Evolutionary conservation across 2,113 vertebrate genomes (phyloP), one percentile per base, ranked within the genome.

Genomic region (Felis chaus): DNA sequence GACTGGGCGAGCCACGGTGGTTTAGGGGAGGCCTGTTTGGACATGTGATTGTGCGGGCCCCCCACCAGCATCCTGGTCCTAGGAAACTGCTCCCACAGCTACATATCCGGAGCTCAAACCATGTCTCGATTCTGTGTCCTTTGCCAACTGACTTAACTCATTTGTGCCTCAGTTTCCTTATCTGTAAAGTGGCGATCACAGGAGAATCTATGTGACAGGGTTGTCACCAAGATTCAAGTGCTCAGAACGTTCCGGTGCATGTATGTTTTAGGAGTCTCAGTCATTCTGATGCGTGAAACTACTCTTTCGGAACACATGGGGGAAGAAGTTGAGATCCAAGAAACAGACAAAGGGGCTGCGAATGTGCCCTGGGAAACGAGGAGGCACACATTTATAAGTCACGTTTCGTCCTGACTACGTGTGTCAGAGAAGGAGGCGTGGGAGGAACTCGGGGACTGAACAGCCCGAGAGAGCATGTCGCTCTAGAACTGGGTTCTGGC

Each of bases 1-100:
- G 1, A 45, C 33, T 1, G 7, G 55, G 33, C 0, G 19, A 78
- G 39, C 23, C 55, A 3, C 0, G 19, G 11, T 1, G 74, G 55
- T 25, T 82, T 8, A 78, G 12, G 36, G 68, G 39, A 73, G 31
- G 84, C 6, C 45, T n/a, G 16, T 14, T 25, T 29, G 83, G 16
- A 27, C 8, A 6, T 4, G 2, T 83, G 63, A 45, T 31, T 57
- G 11, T 25, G 6, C 19, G 84, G 50, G 10, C 0, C 1, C 14
- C 23, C 7, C 23, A 10, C 0, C 4, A 61, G 16, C 36, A n/a
- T 50, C 50, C 39, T 25, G 11, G 33, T 48, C 36, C 61, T 87
- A 36, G 61, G 4, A 88, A 33, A 83, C 2, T 74, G 15, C n/a
- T 69, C 39, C n/a, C 7, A 50, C 6, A 90, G 29, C 7, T 66